Base-by-base conservation (phyloP, 2,888 invertebrate genomes). In the Sinopyrophorus schimmeli region DNA sequence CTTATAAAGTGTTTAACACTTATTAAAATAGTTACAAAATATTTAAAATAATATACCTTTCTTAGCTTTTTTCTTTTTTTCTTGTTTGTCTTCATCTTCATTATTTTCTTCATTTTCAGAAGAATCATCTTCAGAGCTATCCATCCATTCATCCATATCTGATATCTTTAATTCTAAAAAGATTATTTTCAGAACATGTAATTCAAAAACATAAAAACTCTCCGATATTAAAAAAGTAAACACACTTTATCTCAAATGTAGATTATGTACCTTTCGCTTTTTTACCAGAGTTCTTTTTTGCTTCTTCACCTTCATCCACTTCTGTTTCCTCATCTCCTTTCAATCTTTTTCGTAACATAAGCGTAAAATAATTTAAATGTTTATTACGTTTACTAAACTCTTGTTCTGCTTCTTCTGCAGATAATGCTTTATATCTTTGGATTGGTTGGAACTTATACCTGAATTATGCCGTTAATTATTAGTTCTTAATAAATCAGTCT, bases 321-420 rank as follows among this genome's bases (percentile, higher is more conserved):
- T 73, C 78, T 18, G 73, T 68, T 3, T 74, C 78, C 42, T 86
- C 86, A 52, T 80, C 87, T 55, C 86, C 86, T 62, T 87, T 85
- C 70, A 93, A 77, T 44, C 93, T 82, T 71, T 94, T 94, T 11
- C 90, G 83, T 70, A 90, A 83, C 96, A 97, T 97, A 48, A 97
- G 79, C 1, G 92, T 89, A 72, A 97, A 99, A 71, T 87, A 93
- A 76, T 99, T 99, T 77, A 97, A 82, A 38, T 94, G 92, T 69
- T 94, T 95, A 74, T 96, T 94, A 23, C 98, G 83, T 67, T 95
- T 86, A 56, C 87, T 92, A 73, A 96, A 99, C 70, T 97, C 94
- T 65, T 94, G 89, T 68, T 99, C 99, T 0, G 99, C 99, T 74
- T 99, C 98, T 73, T 99, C 99, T 0, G 93, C 92, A 5, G 94